These are phyloP conservation scores for Stenodema calcarata DNA, from an alignment of 2,888 invertebrate species.

Conservation along the genomic window DNA sequence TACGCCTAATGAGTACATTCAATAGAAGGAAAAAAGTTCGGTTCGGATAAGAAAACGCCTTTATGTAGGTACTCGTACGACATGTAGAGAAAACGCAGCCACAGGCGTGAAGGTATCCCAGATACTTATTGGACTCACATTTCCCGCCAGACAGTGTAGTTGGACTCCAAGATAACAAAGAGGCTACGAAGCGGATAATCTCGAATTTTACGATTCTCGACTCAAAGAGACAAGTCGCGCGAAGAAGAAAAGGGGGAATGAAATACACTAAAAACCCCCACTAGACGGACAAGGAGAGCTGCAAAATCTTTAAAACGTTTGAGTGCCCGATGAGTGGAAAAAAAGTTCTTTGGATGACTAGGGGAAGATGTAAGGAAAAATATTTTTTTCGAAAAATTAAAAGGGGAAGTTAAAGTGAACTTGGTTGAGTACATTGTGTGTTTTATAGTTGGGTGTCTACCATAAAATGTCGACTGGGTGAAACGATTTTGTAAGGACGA, in stretches of 20 bases:
- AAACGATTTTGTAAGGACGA: constrained; percentile 8
- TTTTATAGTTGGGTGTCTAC: constrained; percentile 21
- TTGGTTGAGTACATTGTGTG: constrained; percentile 28
- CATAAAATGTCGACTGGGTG: background rate
- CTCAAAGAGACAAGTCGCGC: background rate
- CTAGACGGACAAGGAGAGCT: background rate
- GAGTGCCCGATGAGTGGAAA: background rate
- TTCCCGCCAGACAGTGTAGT: background rate
- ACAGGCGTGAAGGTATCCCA: background rate
- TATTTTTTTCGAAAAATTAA: background rate
- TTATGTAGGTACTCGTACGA: no score
- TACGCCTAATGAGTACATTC: no score
- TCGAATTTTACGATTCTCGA: background rate
- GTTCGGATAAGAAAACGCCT: no score
- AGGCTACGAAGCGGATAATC: background rate
- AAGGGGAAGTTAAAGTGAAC: background rate
- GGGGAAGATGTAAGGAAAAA: background rate
- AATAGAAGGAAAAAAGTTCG: no score
- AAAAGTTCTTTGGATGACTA: background rate
- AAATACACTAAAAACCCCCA: background rate
- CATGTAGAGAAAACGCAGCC: no score
- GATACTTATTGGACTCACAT: background rate
- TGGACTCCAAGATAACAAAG: background rate
- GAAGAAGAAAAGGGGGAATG: background rate
- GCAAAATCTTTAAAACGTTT: constrained; percentile 14